Evolutionary conservation across 2,113 vertebrate genomes (phyloP), one percentile per base, ranked within the genome.

Genomic region (Telmatochromis sp.): DNA sequence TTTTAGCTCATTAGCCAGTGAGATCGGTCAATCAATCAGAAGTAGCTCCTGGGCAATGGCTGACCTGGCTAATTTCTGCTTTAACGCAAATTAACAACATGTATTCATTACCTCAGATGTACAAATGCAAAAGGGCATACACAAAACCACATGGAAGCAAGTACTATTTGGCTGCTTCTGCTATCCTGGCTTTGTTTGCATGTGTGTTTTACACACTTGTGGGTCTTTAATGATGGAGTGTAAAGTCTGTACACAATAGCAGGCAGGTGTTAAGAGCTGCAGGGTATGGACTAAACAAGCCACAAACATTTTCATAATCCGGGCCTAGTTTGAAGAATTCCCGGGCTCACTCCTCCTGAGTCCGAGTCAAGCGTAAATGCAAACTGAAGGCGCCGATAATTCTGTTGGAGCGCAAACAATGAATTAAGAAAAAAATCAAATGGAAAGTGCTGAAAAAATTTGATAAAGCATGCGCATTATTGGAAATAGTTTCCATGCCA

Each of bases 211-310:
- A 89, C 86, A 88, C 63, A 81, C 79, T 89, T 73, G 50, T 7
- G 2, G 14, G 45, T 58, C 42, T 92, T 21, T 68, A 93, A 94
- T 90, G 92, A 94, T 91, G 60, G 86, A 90, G 87, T 92, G 86
- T 89, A 84, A 88, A 89, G 84, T 75, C 71, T 63, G 55, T 47
- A 60, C 82, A 82, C 89, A 89, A 87, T 85, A 89, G 89, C 94
- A 92, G 89, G 82, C 95, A 94, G 94, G 92, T 94, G 92, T 91
- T 91, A 92, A 89, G 75, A 82, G 89, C 89, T 89, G 83, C 60
- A 84, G 88, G 91, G 86, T 55, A 47, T 23, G 37, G 55, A 85
- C 68, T 88, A 89, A 91, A 95, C 90, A 89, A 90, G 82, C 79
- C 81, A 89, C 82, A 93, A 92, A 91, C 86, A 86, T 90, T 90